Conservation (phyloP, 2,888 invertebrate genomes). For the Liopterus haemorrhoidalis region DNA sequence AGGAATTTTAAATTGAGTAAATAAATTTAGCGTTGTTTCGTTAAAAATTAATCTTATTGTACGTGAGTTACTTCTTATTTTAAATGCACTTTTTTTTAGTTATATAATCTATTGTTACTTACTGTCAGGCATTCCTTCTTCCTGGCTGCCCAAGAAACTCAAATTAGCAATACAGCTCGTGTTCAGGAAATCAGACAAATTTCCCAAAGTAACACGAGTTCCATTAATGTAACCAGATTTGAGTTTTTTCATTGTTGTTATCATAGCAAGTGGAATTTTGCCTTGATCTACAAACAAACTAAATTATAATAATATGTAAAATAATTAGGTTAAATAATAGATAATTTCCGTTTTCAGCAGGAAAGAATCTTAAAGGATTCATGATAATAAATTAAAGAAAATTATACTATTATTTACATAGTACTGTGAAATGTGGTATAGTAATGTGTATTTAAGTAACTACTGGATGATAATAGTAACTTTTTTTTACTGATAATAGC, state of each 20-base stretch:
- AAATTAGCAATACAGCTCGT: slow-evolving; percentile 97
- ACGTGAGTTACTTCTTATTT: neutral
- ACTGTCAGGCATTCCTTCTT: slow-evolving; percentile 86
- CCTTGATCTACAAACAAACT: slow-evolving; percentile 74
- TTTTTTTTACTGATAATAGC: too few species aligned
- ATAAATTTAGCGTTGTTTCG: too few species aligned
- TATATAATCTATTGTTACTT: slow-evolving; percentile 41
- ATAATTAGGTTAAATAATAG: too few species aligned
- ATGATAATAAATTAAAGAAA: too few species aligned
- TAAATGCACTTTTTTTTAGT: neutral
- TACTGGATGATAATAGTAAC: too few species aligned
- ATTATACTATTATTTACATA: too few species aligned
- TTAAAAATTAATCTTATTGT: neutral
- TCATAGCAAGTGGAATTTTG: slow-evolving; percentile 87
- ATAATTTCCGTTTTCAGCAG: too few species aligned
- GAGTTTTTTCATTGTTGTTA: slow-evolving; percentile 95
- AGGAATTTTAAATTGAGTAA: too few species aligned
- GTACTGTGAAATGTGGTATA: too few species aligned
- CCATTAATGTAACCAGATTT: slow-evolving; percentile 98
- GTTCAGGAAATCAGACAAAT: slow-evolving; percentile 87
- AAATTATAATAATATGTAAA: neutral
- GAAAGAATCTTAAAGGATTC: too few species aligned
- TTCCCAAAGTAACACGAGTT: slow-evolving; percentile 94
- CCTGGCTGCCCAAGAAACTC: slow-evolving; percentile 89
- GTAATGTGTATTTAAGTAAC: too few species aligned